Evolutionary conservation across 2,113 vertebrate genomes (phyloP).

Genomic region (Prinia subflava): DNA sequence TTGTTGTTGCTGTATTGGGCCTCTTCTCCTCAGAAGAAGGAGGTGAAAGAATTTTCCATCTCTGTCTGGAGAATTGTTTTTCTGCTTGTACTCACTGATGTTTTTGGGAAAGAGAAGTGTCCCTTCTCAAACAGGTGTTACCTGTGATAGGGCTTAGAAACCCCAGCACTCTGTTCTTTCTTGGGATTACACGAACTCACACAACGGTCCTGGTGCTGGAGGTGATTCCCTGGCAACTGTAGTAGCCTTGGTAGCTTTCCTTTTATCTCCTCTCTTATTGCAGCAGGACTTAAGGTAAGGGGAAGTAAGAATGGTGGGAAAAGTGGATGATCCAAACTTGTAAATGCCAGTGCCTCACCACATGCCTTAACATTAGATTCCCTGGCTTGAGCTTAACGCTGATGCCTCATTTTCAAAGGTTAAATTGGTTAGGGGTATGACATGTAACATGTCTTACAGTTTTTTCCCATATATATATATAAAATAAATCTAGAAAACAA

Average conservation of each 20-base stretch:
- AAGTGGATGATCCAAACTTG: not conserved
- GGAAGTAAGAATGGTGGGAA: not conserved
- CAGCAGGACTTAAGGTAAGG: not conserved
- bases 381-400: not conserved
- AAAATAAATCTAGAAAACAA: not conserved
- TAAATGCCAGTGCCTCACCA: not conserved
- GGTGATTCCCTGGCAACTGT: not conserved
- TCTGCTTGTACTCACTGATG: not conserved
- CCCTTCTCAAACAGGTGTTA: not conserved
- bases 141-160: not conserved
- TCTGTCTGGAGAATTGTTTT: not conserved
- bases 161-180: rapidly evolving
- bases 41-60: no score
- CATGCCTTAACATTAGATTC: not conserved
- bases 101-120: not conserved
- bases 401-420: not conserved
- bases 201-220: not conserved
- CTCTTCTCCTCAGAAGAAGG: not conserved
- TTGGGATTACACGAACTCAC: rapidly evolving
- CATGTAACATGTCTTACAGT: not conserved
- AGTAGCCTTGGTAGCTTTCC: not conserved
- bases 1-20: not conserved
- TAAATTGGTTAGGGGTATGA: not conserved
- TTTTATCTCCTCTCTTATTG: not conserved
- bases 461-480: no score